Conservation (phyloP, 2,797 vertebrate species). For the Tapera naevia region DNA sequence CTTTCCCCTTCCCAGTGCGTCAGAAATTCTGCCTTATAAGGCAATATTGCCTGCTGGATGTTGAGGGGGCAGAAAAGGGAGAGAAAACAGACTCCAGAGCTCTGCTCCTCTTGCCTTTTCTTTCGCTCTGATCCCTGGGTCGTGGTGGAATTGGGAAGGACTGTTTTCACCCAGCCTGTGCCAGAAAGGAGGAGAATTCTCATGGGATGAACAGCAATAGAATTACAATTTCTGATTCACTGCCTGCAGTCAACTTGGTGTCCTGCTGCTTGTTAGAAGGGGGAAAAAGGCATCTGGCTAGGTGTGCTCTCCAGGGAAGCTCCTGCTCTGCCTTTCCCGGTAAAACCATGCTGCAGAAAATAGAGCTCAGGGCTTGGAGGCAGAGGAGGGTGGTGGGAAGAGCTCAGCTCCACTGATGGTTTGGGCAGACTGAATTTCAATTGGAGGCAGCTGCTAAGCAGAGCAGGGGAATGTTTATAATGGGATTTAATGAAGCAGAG, state of each 20-base stretch:
- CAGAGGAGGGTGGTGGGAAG: background rate
- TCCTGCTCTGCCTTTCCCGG: background rate
- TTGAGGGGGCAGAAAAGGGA: background rate
- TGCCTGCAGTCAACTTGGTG: background rate
- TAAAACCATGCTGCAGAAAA: background rate
- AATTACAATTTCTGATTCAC: constrained; percentile 10
- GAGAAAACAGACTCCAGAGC: background rate
- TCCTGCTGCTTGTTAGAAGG: background rate
- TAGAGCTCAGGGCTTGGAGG: background rate
- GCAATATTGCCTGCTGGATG: background rate
- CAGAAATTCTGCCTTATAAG: constrained; percentile 34
- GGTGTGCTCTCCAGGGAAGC: background rate
- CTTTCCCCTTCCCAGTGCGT: background rate
- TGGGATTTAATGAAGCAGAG: constrained; percentile 25
- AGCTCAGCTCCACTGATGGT: background rate
- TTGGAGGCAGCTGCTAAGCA: background rate
- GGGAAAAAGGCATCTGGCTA: background rate
- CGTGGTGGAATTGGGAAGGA: background rate
- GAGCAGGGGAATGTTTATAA: background rate
- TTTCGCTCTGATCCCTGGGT: background rate
- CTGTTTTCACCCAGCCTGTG: background rate
- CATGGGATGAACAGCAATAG: background rate
- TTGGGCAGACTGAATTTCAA: background rate
- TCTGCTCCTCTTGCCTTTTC: background rate
- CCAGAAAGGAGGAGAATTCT: background rate